phyloP scores from a whole-genome alignment of 2,113 vertebrate species.

The Oryzias celebensis region DNA sequence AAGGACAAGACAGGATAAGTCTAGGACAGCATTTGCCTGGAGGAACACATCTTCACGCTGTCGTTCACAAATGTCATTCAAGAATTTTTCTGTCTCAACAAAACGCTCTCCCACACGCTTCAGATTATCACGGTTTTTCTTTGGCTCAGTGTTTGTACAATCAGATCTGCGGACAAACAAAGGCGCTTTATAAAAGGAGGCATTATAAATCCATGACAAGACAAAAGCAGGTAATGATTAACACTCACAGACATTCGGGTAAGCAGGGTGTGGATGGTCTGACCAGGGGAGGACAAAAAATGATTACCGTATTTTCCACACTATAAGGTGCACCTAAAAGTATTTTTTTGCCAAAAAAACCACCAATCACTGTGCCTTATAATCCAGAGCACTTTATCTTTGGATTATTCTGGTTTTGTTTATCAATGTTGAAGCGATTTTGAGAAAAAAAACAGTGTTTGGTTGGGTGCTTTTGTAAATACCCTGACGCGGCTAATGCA shows the following conservation, averaged over 20 bases:
- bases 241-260: slow-evolving; percentile 17
- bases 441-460: too few species aligned
- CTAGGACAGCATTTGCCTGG: slow-evolving; percentile 12
- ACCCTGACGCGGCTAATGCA: too few species aligned
- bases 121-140: neutral
- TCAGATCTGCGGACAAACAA: slow-evolving; percentile 13
- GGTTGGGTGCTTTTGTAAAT: too few species aligned
- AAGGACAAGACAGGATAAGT: slow-evolving; percentile 22
- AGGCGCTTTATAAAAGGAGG: slow-evolving; percentile 4
- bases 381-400: too few species aligned
- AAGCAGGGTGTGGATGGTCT: slow-evolving; percentile 15
- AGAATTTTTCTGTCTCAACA: slow-evolving; percentile 3
- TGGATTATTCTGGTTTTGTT: too few species aligned
- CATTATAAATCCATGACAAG: slow-evolving; percentile 6
- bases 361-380: too few species aligned
- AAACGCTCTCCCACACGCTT: neutral
- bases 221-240: slow-evolving; percentile 59
- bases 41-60: neutral
- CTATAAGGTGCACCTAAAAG: neutral
- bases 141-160: neutral
- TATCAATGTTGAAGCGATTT: too few species aligned
- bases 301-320: too few species aligned
- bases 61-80: neutral
- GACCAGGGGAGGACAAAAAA: neutral
- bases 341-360: too few species aligned